Evolutionary conservation across 2,797 vertebrate species (phyloP).

Genomic region (Poecilia gillii): DNA sequence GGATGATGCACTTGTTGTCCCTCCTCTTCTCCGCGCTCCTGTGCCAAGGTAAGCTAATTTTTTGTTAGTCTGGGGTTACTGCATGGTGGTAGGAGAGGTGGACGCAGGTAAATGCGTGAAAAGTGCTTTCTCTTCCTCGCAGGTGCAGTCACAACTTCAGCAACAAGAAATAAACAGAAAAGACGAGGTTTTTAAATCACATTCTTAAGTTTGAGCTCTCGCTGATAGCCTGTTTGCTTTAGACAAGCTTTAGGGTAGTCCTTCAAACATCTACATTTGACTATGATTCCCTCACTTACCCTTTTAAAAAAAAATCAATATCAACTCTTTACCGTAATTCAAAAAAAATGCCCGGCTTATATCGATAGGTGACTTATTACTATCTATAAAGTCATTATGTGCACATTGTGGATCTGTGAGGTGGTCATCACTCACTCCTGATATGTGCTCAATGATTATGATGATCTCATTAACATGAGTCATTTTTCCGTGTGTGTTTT

Average conservation of each 20-base stretch:
- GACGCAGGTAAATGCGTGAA: constrained; percentile 19
- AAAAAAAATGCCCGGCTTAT: neutral
- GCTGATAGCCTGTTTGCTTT: constrained; percentile 1
- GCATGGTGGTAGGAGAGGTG: neutral
- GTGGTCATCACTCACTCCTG: constrained; percentile 29
- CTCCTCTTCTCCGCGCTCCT: constrained; percentile 58
- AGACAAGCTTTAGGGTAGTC: neutral
- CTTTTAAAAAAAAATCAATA: neutral
- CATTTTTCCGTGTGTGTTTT: constrained; percentile 28
- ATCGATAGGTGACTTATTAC: constrained; percentile 30
- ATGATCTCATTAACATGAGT: constrained; percentile 48
- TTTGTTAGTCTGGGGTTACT: neutral
- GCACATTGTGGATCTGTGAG: constrained; percentile 41
- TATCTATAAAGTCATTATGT: constrained; percentile 11
- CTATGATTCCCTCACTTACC: neutral
- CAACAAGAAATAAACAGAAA: neutral
- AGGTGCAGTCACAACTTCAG: constrained; percentile 60
- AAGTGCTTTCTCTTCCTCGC: constrained; percentile 21
- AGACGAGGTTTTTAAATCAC: neutral
- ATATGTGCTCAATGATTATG: constrained; percentile 59
- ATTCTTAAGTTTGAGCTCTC: constrained; percentile 14
- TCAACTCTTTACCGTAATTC: neutral
- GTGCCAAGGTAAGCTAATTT: constrained; percentile 66
- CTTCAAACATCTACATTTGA: neutral
- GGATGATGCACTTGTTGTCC: constrained; percentile 82